Conservation (phyloP, 2,797 vertebrate species). For the Phylloscopus collybita region DNA sequence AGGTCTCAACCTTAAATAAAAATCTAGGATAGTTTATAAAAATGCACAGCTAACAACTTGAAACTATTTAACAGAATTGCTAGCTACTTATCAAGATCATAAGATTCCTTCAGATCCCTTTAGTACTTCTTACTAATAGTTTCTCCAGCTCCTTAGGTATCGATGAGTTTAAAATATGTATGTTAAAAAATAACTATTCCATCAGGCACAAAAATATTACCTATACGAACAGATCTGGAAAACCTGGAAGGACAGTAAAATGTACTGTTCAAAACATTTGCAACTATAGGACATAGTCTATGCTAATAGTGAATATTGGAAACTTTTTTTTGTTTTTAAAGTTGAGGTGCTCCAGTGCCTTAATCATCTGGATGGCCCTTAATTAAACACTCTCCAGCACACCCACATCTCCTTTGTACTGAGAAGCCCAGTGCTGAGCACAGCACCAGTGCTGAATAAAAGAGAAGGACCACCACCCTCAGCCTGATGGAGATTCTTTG, state of each 20-base stretch:
- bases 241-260: background rate
- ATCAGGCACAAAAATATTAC: background rate
- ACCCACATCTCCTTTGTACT: background rate
- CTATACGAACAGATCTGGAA: background rate
- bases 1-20: background rate
- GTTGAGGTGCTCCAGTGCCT: background rate
- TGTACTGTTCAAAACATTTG: background rate
- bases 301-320: rapidly evolving
- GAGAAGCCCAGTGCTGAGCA: background rate
- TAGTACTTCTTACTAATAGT: background rate
- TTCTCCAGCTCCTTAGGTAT: background rate
- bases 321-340: background rate
- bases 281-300: background rate
- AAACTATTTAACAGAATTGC: background rate
- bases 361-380: background rate
- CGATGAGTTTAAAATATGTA: background rate
- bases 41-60: background rate
- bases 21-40: background rate
- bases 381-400: background rate
- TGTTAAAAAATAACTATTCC: background rate
- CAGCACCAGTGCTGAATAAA: background rate
- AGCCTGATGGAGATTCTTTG: background rate
- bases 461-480: background rate
- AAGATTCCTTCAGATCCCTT: background rate
- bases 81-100: background rate